Percentiles rank a stretch among this genome's conserved stretches.
These are phyloP conservation scores for Galagoides demidoff DNA, from an alignment of 2,797 vertebrate genomes.

Conservation along the genomic window DNA sequence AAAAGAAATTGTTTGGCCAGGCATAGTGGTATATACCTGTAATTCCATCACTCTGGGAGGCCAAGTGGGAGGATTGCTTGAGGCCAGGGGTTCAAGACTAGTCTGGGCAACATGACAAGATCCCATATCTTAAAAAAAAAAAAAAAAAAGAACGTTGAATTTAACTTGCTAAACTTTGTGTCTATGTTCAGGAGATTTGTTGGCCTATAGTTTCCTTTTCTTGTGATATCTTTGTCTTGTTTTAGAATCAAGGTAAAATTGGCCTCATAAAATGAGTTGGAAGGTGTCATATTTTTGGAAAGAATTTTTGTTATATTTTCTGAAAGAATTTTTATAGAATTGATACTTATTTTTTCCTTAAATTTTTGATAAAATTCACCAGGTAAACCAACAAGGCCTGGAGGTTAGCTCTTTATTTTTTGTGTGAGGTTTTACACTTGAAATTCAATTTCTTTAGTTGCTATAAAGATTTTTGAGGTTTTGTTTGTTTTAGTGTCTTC, in stretches of 20 bases:
- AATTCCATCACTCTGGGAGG: too few species aligned
- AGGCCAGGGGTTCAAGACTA: too few species aligned
- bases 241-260: constrained; percentile 34
- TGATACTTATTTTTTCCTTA: constrained; percentile 14
- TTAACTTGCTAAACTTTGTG: constrained; percentile 49
- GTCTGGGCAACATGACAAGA: too few species aligned
- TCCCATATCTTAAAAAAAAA: too few species aligned
- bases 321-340: constrained; percentile 31
- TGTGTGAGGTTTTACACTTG: constrained; percentile 27
- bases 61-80: too few species aligned
- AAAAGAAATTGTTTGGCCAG: too few species aligned
- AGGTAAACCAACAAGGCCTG: neutral
- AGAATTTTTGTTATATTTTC: constrained; percentile 12
- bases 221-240: neutral
- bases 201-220: neutral
- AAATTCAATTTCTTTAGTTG: constrained; percentile 23
- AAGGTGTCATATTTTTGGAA: neutral
- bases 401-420: neutral
- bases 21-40: too few species aligned
- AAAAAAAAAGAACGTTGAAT: neutral
- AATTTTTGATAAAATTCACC: constrained; percentile 10
- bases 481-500: constrained; percentile 5
- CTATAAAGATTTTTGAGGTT: neutral
- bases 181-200: neutral
- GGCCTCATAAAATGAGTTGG: neutral